These are phyloP conservation scores for Coilia nasus DNA, from an alignment of 2,797 vertebrate genomes.

Conservation along the genomic window DNA sequence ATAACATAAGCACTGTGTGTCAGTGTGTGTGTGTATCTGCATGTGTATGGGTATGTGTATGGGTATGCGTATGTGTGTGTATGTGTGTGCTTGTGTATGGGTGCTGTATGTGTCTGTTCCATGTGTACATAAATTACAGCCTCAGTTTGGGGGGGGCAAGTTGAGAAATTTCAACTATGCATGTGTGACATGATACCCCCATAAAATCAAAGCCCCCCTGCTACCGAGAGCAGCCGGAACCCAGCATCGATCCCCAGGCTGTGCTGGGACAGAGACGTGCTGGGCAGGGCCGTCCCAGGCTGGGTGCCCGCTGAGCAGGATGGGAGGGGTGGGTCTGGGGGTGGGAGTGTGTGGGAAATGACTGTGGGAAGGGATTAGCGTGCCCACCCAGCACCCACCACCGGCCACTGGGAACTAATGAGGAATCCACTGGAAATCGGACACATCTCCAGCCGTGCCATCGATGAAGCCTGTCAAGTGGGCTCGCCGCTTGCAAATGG, in stretches of 20 bases:
- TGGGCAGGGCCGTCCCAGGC: background rate
- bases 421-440: conserved; percentile 63
- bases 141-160: conserved; percentile 11
- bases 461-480: conserved; percentile 58
- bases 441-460: conserved; percentile 55
- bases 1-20: conserved; percentile 6
- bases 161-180: conserved; percentile 50
- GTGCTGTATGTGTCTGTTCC: conserved; percentile 14
- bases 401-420: conserved; percentile 61
- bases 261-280: background rate
- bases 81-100: conserved; percentile 40
- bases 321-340: background rate
- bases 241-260: conserved; percentile 4
- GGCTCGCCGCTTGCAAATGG: background rate
- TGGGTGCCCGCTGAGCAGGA: background rate
- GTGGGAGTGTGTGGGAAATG: conserved; percentile 63
- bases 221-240: conserved; percentile 52
- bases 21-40: background rate
- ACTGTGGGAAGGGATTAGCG: conserved; percentile 70
- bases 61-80: background rate
- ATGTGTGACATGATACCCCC: conserved; percentile 58
- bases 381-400: conserved; percentile 59
- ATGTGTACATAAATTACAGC: conserved; percentile 26
- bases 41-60: background rate
- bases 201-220: conserved; percentile 55